Conservation (phyloP, 2,797 vertebrate genomes). For the Petrocephalus schoutedeni region DNA sequence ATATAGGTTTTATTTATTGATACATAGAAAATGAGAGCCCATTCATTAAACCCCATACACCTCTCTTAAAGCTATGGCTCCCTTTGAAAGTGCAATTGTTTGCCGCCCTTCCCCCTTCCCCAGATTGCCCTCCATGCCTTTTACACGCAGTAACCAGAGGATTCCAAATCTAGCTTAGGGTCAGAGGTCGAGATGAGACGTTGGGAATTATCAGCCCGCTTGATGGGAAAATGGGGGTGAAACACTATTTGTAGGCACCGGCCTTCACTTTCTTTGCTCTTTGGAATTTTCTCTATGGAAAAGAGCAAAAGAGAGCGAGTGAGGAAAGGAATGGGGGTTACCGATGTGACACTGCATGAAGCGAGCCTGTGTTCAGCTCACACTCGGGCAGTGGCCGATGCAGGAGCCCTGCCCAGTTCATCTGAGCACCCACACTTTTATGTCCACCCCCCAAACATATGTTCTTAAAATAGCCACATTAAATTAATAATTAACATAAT, state of each 20-base stretch:
- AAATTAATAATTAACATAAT: neutral
- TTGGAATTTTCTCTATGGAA: conserved; percentile 28
- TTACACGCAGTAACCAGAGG: conserved; percentile 30
- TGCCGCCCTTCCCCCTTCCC: conserved; percentile 28
- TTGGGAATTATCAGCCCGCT: conserved; percentile 31
- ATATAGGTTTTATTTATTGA: conserved; percentile 12
- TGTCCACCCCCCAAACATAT: neutral
- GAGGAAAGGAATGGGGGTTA: conserved; percentile 15
- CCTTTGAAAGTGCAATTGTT: conserved; percentile 39
- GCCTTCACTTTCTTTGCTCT: conserved; percentile 9
- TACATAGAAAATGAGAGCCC: conserved; percentile 1
- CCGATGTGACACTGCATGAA: conserved; percentile 14
- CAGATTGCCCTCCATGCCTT: conserved; percentile 33
- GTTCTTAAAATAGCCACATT: neutral
- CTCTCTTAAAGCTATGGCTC: conserved; percentile 25
- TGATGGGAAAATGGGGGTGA: conserved; percentile 16
- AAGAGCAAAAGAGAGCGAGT: conserved; percentile 22
- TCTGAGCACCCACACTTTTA: neutral
- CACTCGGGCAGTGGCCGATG: neutral
- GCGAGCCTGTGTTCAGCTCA: neutral
- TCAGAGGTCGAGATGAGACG: conserved; percentile 42
- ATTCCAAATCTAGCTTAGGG: conserved; percentile 37
- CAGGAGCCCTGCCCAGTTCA: neutral
- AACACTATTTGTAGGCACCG: conserved; percentile 10
- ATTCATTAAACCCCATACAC: conserved; percentile 14